These are phyloP conservation scores for Balanococcus diminutus DNA, from an alignment of 2,888 invertebrate species.

Conservation along the genomic window DNA sequence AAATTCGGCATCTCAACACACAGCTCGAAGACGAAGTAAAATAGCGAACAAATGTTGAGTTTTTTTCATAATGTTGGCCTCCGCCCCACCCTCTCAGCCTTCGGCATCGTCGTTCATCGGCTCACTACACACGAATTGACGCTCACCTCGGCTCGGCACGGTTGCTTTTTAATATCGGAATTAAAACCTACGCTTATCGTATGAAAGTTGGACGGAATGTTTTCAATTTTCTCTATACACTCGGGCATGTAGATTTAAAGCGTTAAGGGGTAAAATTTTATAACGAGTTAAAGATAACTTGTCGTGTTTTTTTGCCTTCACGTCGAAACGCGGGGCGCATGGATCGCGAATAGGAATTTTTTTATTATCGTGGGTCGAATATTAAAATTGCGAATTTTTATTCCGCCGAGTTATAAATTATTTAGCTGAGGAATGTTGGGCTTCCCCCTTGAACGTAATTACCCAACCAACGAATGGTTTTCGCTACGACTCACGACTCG, in stretches of 20 bases:
- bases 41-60: neutral
- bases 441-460: neutral
- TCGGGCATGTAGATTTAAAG: neutral
- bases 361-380: conserved; percentile 16
- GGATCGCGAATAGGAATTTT: neutral
- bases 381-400: conserved; percentile 24
- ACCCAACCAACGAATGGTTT: too few species aligned
- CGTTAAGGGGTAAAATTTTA: conserved; percentile 6
- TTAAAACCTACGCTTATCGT: neutral
- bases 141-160: neutral
- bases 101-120: too few species aligned
- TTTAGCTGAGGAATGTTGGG: neutral
- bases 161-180: conserved; percentile 23
- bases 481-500: neutral
- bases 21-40: neutral
- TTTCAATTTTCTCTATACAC: neutral
- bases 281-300: conserved; percentile 3
- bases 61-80: neutral
- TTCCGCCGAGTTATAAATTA: neutral
- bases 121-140: neutral
- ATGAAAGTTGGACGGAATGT: neutral
- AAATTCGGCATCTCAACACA: too few species aligned
- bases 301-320: neutral
- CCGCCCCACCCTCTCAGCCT: too few species aligned
- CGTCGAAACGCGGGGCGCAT: neutral